A percentile compares a stretch with the other conserved stretches of the same genome.
These are phyloP conservation scores for Nephrotoma flavescens DNA, from an alignment of 2,888 invertebrate species.

Conservation along the genomic window DNA sequence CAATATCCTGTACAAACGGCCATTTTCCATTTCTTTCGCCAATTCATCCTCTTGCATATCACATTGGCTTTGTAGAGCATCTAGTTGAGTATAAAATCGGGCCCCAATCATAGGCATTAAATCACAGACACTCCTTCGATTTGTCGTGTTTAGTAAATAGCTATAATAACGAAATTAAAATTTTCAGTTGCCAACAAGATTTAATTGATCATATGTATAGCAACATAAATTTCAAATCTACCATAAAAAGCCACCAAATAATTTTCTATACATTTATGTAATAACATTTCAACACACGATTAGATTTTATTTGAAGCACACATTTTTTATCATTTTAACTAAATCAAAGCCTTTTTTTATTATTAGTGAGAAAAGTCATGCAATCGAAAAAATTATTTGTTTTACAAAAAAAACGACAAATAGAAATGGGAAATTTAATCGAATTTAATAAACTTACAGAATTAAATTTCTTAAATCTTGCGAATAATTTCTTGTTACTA, in stretches of 20 bases:
- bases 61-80: conserved; percentile 71
- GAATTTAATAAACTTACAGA: conserved; percentile 42
- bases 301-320: background rate
- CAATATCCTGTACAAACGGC: conserved; percentile 77
- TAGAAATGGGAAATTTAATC: background rate
- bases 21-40: conserved; percentile 88
- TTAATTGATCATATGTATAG: background rate
- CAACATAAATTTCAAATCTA: background rate
- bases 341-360: background rate
- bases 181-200: background rate
- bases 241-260: background rate
- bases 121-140: conserved; percentile 75
- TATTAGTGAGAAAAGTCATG: background rate
- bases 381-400: background rate
- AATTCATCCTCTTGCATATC: conserved; percentile 86
- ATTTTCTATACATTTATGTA: background rate
- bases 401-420: conserved; percentile 2
- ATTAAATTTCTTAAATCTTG: conserved; percentile 88
- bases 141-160: conserved; percentile 55
- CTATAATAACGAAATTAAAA: conserved; percentile 30
- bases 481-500: conserved; percentile 82
- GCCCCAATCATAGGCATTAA: conserved; percentile 99
- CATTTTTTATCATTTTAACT: background rate
- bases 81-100: conserved; percentile 90
- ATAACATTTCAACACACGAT: background rate